Conservation (phyloP, 2,797 vertebrate genomes). For the Etheostoma nigrum region DNA sequence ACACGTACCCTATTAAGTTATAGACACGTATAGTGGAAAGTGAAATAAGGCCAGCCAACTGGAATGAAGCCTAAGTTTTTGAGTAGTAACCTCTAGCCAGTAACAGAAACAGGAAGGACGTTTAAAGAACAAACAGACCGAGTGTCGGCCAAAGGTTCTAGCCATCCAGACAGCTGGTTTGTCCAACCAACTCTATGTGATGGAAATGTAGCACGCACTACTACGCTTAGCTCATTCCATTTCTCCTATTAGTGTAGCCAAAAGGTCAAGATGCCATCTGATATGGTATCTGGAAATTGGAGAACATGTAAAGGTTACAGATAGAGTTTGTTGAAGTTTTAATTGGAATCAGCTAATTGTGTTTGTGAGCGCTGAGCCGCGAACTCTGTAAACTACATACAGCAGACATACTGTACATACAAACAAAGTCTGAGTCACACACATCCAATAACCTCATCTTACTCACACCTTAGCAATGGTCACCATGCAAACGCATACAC, state of each 20-base stretch:
- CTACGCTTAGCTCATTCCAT: slow-evolving; percentile 53
- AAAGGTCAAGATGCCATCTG: slow-evolving; percentile 55
- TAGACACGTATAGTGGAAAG: slow-evolving; percentile 5
- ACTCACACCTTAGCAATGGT: slow-evolving; percentile 67
- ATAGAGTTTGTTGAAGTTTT: slow-evolving; percentile 49
- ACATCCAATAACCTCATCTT: slow-evolving; percentile 57
- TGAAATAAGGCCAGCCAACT: slow-evolving; percentile 24
- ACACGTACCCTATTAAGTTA: neutral
- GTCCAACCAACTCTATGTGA: slow-evolving; percentile 20
- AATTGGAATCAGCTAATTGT: slow-evolving; percentile 71
- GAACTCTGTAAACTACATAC: slow-evolving; percentile 15
- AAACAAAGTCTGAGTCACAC: slow-evolving; percentile 41
- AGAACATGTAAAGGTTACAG: slow-evolving; percentile 58
- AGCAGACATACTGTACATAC: slow-evolving; percentile 33
- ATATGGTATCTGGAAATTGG: slow-evolving; percentile 51
- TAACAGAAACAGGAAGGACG: slow-evolving; percentile 31
- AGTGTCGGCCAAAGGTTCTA: slow-evolving; percentile 49
- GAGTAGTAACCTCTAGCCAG: slow-evolving; percentile 51
- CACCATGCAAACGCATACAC: slow-evolving; percentile 39
- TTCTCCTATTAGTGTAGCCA: slow-evolving; percentile 54
- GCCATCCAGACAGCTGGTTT: slow-evolving; percentile 46
- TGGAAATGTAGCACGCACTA: slow-evolving; percentile 55
- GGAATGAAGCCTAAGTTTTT: slow-evolving; percentile 30
- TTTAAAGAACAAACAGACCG: slow-evolving; percentile 45
- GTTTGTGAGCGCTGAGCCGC: slow-evolving; percentile 43